Base-by-base conservation (phyloP, 2,797 vertebrate species). In the Lepilemur septentrionalis region DNA sequence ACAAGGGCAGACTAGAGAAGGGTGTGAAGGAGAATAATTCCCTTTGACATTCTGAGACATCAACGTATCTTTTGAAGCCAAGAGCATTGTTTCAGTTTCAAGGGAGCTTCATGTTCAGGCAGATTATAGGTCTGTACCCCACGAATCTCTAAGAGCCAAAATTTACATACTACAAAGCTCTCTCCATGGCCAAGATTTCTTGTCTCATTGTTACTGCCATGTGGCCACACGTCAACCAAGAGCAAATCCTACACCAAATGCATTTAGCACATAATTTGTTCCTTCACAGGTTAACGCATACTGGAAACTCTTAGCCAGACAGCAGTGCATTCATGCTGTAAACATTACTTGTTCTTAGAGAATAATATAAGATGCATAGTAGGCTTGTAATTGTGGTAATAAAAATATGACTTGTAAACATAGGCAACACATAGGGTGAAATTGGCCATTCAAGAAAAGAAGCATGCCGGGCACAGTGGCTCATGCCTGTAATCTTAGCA, bases 41-140 rank as follows among this genome's bases (percentile, higher is more conserved):
- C 86, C 70, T 73, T n/a, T 89, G 95, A 95, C 93, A 73, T 14
- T 82, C 41, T 52, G 82, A 95, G 63, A 85, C n/a, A 78, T 87
- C 79, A 78, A 30, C 46, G 48, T 41, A 48, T 61, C 72, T 80
- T 86, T 91, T 38, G 84, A 95, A 96, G 67, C 87, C 93, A 96
- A 94, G 70, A 85, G 17, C 50, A 89, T 88, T 78, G 50, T 91
- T 94, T 94, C 32, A 61, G 41, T 90, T 96, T 97, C 91, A 83
- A 70, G 73, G 78, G 83, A 83, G 30, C n/a, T 50, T 61, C 35
- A 10, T 65, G 38, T 89, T 95, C 35, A 69, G 32, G 90, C 79
- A 93, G 67, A 75, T 89, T 70, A 55, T 59, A 79, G 30, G 9
- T 52, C 87, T 85, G 22, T 38, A 61, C 48, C 59, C 50, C 30